Evolutionary conservation across 2,113 vertebrate genomes (phyloP), one percentile per base, ranked within the genome.

Genomic region (Lichenostomus cassidix): DNA sequence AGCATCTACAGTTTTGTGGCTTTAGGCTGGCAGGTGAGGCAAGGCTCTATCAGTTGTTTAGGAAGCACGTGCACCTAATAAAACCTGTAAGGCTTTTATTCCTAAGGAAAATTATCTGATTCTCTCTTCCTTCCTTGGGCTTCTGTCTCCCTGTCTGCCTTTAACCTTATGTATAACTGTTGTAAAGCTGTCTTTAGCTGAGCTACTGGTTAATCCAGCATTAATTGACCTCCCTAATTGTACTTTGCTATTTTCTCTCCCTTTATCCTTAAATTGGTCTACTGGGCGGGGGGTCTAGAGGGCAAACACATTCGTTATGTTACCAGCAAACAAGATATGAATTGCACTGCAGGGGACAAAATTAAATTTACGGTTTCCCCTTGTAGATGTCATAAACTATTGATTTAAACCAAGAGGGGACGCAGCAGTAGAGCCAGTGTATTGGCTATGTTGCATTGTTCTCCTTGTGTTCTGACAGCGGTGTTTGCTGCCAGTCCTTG

Each of bases 301-400:
- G 97, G 94, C 97, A 98, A 98, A 97, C 92, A 97, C 94, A 98
- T 97, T 98, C 96, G 97, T 98, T 98, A 98, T 97, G 93, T 97
- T 98, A 95, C 97, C 89, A 80, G 95, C 95, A 98, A 98, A 98
- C 92, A 97, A 97, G 97, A 97, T 97, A 97, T 77, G 97, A 98
- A 97, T 98, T 2, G 5, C 98, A 95, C 97, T 95, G 93, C 94
- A 96, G 98, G 97, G 96, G 94, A 98, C 95, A 98, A 97, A 98
- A 98, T 98, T 98, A 98, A 98, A 98, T 98, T 97, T 98, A 98
- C 97, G 96, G 97, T 98, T 97, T 98, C 97, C 92, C 93, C 97
- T 97, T 97, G 97, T 97, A 98, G 91, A 95, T 98, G 98, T 98
- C 97, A 98, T 98, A 98, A 98, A 97, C 95, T 98, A 97, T 98